phyloP scores from a whole-genome alignment of 2,888 invertebrate genomes.

The Drosophila barbarae region DNA sequence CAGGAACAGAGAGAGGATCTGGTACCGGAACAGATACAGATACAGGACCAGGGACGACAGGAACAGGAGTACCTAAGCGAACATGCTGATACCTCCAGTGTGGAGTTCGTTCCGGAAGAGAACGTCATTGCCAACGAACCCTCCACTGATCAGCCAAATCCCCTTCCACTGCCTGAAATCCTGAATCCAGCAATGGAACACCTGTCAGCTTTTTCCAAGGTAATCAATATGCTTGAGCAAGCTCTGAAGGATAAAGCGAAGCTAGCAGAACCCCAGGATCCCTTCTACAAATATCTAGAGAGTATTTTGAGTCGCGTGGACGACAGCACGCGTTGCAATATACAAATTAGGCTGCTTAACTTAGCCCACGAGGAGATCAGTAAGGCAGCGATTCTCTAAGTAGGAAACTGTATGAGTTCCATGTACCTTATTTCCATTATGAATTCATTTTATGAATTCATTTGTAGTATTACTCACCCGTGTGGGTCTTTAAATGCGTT shows the following conservation, averaged over 20 bases:
- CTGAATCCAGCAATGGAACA: neutral
- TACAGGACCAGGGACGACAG: neutral
- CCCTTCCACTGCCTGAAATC: neutral
- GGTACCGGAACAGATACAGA: neutral
- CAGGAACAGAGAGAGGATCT: neutral
- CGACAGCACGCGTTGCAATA: conserved; percentile 28
- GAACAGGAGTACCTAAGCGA: conserved; percentile 5
- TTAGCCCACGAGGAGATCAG: conserved; percentile 35
- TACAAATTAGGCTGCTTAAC: conserved; percentile 44
- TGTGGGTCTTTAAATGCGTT: conserved; percentile 97
- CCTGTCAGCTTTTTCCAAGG: conserved; percentile 13
- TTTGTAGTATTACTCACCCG: conserved; percentile 83
- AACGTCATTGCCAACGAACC: neutral
- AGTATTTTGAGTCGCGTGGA: conserved; percentile 43
- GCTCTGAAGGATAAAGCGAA: conserved; percentile 14
- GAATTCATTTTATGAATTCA: neutral
- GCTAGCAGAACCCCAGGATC: conserved; percentile 18
- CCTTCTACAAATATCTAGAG: conserved; percentile 50
- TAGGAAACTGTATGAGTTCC: rapidly evolving
- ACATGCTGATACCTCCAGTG: conserved; percentile 4
- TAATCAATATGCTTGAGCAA: conserved; percentile 36
- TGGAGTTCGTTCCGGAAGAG: conserved; percentile 6
- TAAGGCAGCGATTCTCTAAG: neutral
- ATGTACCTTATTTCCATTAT: neutral
- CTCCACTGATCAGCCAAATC: neutral